Base-by-base conservation (phyloP, 1,140 invertebrate species). In the Meloidogyne floridensis region DNA sequence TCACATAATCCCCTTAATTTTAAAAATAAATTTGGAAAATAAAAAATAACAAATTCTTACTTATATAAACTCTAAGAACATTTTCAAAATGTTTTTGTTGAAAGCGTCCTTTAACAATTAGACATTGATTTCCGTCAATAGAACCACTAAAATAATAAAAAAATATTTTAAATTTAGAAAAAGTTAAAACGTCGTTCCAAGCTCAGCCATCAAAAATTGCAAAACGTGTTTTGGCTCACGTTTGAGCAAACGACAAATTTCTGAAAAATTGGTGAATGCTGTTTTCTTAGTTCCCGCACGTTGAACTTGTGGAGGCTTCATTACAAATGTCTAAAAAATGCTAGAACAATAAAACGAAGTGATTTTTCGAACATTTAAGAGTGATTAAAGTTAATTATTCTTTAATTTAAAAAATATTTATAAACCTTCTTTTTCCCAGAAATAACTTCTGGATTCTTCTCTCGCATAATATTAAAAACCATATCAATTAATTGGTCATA, bases 81-180 rank as follows among this genome's bases (percentile, higher is more conserved):
- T 97, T 98, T 92, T 99, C 98, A 91, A 99, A 99, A 92, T 99
- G 97, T 93, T 99, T 99, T 91, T 98, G 96, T 91, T 98, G 97
- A 91, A 99, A 99, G 90, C 96, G 93, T 81, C 98, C 98, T 92
- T 99, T 99, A 86, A 99, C 98, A 87, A 99, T 98, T 15, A 99
- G 92, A 90, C 98, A 96, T 91, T 95, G 97, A 90, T 98, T 98
- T 86, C 92, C 93, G 91, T 93, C 92, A 54, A 93, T 91, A 80
- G 92, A 93, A 80, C 93, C 93, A 90, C 92, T 93, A 87, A 83
- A 91, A 88, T 80, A 18, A 81, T 54, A 71, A 77, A 73, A 47
- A 32, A 32, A 32, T 32, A 32, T 32, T 32, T 56, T 76, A 75
- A n/a, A 65, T n/a, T 11, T n/a, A 4, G 82, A 77, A 51, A n/a